Conservation (phyloP, 2,113 vertebrate species). For the Pterocles gutturalis region DNA sequence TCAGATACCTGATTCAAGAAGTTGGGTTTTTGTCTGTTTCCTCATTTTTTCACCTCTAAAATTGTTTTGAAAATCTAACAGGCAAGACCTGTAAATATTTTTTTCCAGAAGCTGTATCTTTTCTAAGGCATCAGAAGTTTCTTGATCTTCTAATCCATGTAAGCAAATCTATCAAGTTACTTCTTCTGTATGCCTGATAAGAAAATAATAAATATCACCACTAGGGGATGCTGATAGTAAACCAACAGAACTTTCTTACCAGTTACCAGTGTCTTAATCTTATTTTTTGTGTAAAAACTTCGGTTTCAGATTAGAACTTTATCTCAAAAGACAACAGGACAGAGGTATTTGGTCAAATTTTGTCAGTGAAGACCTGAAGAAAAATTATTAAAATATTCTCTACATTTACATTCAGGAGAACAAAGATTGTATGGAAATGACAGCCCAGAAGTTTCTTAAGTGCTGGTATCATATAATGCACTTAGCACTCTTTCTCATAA, state of each 20-base stretch:
- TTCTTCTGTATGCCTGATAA: not conserved
- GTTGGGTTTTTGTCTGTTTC: rapidly evolving
- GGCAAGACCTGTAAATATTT: not conserved
- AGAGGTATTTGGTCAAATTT: not conserved
- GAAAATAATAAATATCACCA: conserved; percentile 40
- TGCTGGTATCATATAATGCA: not conserved
- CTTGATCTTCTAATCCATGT: not conserved
- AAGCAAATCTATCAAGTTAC: not conserved
- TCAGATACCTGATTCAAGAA: not conserved
- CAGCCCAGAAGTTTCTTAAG: not conserved
- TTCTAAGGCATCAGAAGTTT: not conserved
- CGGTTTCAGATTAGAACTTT: not conserved
- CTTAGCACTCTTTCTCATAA: not conserved
- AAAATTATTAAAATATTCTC: not conserved
- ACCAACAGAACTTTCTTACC: not conserved
- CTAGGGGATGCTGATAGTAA: conserved; percentile 72
- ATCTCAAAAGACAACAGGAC: not conserved
- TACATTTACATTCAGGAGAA: not conserved
- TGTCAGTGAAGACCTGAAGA: not conserved
- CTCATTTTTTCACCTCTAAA: not conserved
- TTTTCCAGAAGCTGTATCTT: not conserved
- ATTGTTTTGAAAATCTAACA: not conserved
- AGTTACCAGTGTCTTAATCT: rapidly evolving
- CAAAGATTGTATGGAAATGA: not conserved
- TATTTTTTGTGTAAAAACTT: not conserved